Evolutionary conservation across 2,888 invertebrate genomes (phyloP).

Genomic region (Alviniconcha strummeri): DNA sequence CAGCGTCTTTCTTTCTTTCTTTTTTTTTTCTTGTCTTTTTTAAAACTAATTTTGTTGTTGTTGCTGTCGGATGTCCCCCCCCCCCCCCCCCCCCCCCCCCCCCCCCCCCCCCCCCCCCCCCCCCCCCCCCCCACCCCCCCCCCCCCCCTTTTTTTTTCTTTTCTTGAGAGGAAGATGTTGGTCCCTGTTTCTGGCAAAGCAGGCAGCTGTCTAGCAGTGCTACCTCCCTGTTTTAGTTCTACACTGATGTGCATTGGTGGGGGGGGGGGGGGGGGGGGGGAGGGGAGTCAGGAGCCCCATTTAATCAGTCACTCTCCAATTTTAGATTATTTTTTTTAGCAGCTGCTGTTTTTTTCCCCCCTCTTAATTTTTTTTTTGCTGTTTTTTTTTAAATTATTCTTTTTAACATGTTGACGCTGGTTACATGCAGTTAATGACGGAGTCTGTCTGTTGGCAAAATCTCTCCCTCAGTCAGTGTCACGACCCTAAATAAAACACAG

Average conservation of each 20-base stretch:
- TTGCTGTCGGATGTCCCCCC: not conserved
- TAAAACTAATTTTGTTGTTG: too few species aligned
- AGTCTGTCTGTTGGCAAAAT: too few species aligned
- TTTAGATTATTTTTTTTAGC: not conserved
- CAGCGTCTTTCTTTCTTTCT: too few species aligned
- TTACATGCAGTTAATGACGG: too few species aligned
- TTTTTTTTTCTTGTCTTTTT: too few species aligned
- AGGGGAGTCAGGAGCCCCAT: not conserved
- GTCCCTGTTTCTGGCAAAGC: not conserved
- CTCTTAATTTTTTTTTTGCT: not conserved
- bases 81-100: too few species aligned
- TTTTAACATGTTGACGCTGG: too few species aligned
- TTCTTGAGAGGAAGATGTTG: not conserved
- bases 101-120: not conserved
- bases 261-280: not conserved
- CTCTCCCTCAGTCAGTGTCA: too few species aligned
- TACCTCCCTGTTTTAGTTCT: too few species aligned
- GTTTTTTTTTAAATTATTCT: not conserved
- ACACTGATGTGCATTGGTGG: not conserved
- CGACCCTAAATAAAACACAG: too few species aligned
- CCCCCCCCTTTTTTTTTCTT: not conserved
- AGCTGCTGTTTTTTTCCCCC: not conserved
- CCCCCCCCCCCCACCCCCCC: too few species aligned
- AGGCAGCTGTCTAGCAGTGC: not conserved
- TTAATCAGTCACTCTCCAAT: not conserved